Conservation (phyloP, 2,888 invertebrate genomes). For the Cactoblastis cactorum region DNA sequence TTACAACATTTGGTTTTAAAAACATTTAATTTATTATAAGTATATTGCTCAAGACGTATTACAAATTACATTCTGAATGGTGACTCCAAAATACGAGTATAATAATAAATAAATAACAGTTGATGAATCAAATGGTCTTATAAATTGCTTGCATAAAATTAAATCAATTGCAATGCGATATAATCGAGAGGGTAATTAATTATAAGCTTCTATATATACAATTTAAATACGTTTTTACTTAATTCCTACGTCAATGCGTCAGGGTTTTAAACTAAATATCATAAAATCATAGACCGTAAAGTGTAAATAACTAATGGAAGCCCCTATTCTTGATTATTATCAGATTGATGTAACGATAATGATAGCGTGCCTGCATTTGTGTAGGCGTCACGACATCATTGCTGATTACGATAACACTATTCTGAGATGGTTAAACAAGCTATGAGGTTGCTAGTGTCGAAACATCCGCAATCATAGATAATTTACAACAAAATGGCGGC, state of each 20-base stretch:
- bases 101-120: background rate
- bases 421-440: constrained; percentile 31
- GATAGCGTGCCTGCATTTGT: background rate
- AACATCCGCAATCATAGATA: constrained; percentile 22
- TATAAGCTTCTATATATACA: background rate
- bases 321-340: background rate
- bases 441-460: constrained; percentile 29
- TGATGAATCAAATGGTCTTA: background rate
- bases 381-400: constrained; percentile 26
- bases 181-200: constrained; percentile 4
- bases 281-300: background rate
- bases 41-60: too few species aligned
- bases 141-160: background rate
- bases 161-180: constrained; percentile 11
- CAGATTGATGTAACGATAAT: constrained; percentile 15
- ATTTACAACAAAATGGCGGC: background rate
- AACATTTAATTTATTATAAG: too few species aligned
- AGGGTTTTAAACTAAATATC: too few species aligned
- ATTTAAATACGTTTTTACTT: too few species aligned
- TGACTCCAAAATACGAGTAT: too few species aligned
- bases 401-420: constrained; percentile 31
- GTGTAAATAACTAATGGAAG: background rate
- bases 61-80: too few species aligned
- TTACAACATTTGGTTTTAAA: too few species aligned
- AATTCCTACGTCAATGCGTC: too few species aligned